Conservation (phyloP, 1,140 invertebrate genomes). For the Harlomillsia oculata region DNA sequence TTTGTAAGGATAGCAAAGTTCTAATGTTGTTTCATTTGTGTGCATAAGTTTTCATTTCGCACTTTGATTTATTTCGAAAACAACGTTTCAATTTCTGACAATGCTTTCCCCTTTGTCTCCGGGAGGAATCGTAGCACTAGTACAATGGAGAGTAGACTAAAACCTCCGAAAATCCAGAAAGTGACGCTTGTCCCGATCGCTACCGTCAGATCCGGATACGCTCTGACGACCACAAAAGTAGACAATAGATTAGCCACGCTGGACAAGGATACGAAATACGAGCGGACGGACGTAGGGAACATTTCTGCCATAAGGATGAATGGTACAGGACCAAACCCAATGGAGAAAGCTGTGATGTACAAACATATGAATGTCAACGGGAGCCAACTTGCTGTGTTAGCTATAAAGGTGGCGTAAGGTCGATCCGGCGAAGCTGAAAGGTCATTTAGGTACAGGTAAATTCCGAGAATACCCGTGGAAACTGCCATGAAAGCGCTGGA, state of each 20-base stretch:
- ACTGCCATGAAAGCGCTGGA: slow-evolving; percentile 44
- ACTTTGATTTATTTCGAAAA: too few species aligned
- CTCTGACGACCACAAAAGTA: slow-evolving; percentile 49
- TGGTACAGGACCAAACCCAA: slow-evolving; percentile 73
- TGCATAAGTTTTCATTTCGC: too few species aligned
- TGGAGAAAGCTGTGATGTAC: slow-evolving; percentile 77
- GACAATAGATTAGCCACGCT: slow-evolving; percentile 46
- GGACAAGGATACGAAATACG: slow-evolving; percentile 50
- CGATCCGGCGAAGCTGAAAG: too few species aligned
- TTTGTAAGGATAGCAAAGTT: too few species aligned
- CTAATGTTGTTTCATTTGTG: too few species aligned
- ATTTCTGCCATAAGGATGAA: slow-evolving; percentile 62
- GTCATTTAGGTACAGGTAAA: neutral
- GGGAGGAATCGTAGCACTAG: slow-evolving; percentile 57
- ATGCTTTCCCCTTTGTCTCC: slow-evolving; percentile 64
- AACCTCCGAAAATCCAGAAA: slow-evolving; percentile 50
- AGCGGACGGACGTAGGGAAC: slow-evolving; percentile 64
- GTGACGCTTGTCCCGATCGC: slow-evolving; percentile 45
- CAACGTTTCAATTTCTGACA: slow-evolving; percentile 49
- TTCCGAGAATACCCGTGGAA: slow-evolving; percentile 52
- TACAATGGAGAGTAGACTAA: slow-evolving; percentile 44
- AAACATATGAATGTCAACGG: slow-evolving; percentile 69
- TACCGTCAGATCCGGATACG: slow-evolving; percentile 49
- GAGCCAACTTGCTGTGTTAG: slow-evolving; percentile 50
- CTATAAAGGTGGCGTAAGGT: slow-evolving; percentile 8